Base-by-base conservation (phyloP, 2,888 invertebrate species). In the Xylota segnis region DNA sequence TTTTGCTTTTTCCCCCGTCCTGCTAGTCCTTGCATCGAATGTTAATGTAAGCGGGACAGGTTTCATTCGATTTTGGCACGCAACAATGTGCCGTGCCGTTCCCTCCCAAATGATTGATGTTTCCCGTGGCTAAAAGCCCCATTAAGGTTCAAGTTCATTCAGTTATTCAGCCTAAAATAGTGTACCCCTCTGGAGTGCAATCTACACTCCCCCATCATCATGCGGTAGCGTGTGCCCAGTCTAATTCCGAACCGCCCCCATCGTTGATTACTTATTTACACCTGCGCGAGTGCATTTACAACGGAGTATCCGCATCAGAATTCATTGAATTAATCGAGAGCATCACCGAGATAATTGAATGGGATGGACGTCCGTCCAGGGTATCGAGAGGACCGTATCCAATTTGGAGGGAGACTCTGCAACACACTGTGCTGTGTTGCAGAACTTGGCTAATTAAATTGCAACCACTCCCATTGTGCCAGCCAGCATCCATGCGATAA, bases 51-150 rank as follows among this genome's bases (percentile, higher is more conserved):
- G 43, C 54, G 40, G 40, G 70, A n/a, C 65, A 52, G 59, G 58
- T 37, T 66, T 79, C 43, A 74, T 74, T 83, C 47, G 68, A 58
- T 70, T 56, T 43, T 58, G 50, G 74, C 83, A 84, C 79, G 83
- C 79, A 70, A 79, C 56, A 40, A n/a, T n/a, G 9, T 72, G 66
- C 45, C 23, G 32, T 6, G 32, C 23, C 18, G 9, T 56, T 45
- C 37, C 10, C 58, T 23, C n/a, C 52, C 6, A 0, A 32, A 43
- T 79, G 68, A 74, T 59, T 79, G 74, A 78, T 74, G 63, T 65
- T 65, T 74, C 40, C 29, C 74, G 54, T 61, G 68, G 32, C 40
- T 45, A 16, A 43, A 50, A 37, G 83, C 18, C 40, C 27, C 50
- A 56, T 66, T 37, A 18, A 5, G 3, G 16, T 10, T 29, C 47